Evolutionary conservation across 2,888 invertebrate species (phyloP).

Genomic region (Lasioglossum leucozonium): DNA sequence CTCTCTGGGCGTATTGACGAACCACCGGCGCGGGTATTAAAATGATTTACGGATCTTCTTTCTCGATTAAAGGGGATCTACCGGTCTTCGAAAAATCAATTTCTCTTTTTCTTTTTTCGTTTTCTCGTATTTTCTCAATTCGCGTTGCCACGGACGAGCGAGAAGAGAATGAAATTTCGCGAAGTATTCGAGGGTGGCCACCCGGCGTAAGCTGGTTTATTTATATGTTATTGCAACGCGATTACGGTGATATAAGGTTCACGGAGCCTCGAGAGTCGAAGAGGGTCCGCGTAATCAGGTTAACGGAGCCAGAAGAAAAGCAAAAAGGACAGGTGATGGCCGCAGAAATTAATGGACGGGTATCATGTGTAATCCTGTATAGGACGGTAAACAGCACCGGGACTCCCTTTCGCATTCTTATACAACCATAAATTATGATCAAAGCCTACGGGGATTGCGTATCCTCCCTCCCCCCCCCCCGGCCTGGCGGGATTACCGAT

Average conservation of each 20-base stretch:
- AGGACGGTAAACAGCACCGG: conserved; percentile 79
- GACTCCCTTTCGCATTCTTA: conserved; percentile 82
- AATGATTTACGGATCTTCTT: conserved; percentile 37
- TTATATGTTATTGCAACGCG: background rate
- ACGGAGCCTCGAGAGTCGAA: background rate
- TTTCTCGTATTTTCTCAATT: background rate
- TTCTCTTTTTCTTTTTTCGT: too few relatives aligned
- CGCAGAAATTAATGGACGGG: conserved; percentile 77
- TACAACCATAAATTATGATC: conserved; percentile 82
- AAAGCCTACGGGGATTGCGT: conserved; percentile 75
- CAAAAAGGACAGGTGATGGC: conserved; percentile 58
- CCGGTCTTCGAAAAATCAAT: background rate
- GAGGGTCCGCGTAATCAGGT: background rate
- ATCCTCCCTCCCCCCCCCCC: too few relatives aligned
- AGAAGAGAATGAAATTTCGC: background rate
- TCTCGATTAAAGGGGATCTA: background rate
- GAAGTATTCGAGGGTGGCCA: background rate
- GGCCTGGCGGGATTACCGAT: conserved; percentile 72
- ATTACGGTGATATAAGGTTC: background rate
- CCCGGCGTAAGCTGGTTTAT: background rate
- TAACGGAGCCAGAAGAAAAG: conserved; percentile 23
- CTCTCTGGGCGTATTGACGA: background rate
- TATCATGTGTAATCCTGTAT: conserved; percentile 76
- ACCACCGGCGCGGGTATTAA: conserved; percentile 22
- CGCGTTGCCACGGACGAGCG: background rate